Conservation (phyloP, 2,888 invertebrate species). For the Luffia ferchaultella region DNA sequence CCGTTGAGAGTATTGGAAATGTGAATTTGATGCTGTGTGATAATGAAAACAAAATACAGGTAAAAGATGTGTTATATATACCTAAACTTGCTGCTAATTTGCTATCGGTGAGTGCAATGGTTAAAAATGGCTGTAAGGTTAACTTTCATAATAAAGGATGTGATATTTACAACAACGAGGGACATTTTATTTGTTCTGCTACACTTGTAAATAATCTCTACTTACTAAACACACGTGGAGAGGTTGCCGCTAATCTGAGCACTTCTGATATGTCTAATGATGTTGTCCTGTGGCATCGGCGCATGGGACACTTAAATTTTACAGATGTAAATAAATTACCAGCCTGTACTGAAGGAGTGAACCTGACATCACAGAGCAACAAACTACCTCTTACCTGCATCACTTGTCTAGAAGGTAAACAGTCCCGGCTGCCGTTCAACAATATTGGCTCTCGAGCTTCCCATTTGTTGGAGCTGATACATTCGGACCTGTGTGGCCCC, state of each 20-base stretch:
- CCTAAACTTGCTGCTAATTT: conserved; percentile 1
- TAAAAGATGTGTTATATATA: conserved; percentile 1
- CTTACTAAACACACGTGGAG: neutral
- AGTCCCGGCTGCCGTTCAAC: neutral
- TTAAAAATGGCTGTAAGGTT: neutral
- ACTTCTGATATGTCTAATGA: neutral
- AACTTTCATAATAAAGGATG: neutral
- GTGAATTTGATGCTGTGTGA: neutral
- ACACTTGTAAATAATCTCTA: neutral
- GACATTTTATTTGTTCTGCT: neutral
- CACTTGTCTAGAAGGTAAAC: neutral
- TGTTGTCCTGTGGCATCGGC: neutral
- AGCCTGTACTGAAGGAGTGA: neutral
- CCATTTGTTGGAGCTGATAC: neutral
- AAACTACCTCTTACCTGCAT: neutral
- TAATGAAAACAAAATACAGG: neutral
- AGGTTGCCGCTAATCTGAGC: neutral
- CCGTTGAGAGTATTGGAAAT: neutral
- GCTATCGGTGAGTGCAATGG: neutral
- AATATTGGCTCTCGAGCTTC: neutral
- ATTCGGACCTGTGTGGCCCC: neutral
- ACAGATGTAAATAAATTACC: neutral
- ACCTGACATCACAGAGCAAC: neutral
- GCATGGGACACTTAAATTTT: neutral
- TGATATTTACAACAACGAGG: neutral